A percentile compares a stretch with the other conserved stretches of the same genome.
phyloP scores from a whole-genome alignment of 2,888 invertebrate species.

The Hirudinaria manillensis region DNA sequence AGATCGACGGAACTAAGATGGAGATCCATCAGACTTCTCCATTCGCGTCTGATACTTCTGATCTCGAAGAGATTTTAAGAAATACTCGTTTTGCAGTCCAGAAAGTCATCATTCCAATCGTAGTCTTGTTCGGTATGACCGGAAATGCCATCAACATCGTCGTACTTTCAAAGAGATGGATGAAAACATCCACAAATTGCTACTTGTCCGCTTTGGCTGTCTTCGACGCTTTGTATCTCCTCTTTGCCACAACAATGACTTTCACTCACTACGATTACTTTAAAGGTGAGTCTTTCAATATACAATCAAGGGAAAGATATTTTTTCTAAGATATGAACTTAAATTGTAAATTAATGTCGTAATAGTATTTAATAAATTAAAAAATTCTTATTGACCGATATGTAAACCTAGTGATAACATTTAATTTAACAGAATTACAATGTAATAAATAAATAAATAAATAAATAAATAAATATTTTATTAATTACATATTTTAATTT shows the following conservation, averaged over 20 bases:
- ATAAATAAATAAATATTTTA: too few species aligned
- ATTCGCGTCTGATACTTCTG: background rate
- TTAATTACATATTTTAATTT: too few species aligned
- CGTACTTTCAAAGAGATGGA: slow-evolving; percentile 49
- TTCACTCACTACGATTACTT: slow-evolving; percentile 34
- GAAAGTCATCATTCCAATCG: slow-evolving; percentile 45
- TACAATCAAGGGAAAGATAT: too few species aligned
- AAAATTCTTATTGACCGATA: too few species aligned
- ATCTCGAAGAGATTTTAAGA: background rate
- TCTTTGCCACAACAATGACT: slow-evolving; percentile 56
- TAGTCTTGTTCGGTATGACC: slow-evolving; percentile 47
- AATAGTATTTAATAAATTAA: too few species aligned
- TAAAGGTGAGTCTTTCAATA: slow-evolving; percentile 7
- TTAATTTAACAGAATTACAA: too few species aligned
- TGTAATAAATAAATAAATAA: too few species aligned
- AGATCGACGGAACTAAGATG: too few species aligned
- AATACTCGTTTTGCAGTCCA: slow-evolving; percentile 31
- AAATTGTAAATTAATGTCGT: background rate
- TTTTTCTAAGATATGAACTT: too few species aligned
- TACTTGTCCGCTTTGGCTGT: slow-evolving; percentile 69
- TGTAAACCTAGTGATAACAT: too few species aligned
- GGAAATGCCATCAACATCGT: slow-evolving; percentile 50
- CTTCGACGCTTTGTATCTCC: slow-evolving; percentile 66
- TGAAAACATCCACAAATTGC: slow-evolving; percentile 51
- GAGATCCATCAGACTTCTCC: background rate